phyloP scores from a whole-genome alignment of 2,888 invertebrate genomes.

The Drosophila cognata region DNA sequence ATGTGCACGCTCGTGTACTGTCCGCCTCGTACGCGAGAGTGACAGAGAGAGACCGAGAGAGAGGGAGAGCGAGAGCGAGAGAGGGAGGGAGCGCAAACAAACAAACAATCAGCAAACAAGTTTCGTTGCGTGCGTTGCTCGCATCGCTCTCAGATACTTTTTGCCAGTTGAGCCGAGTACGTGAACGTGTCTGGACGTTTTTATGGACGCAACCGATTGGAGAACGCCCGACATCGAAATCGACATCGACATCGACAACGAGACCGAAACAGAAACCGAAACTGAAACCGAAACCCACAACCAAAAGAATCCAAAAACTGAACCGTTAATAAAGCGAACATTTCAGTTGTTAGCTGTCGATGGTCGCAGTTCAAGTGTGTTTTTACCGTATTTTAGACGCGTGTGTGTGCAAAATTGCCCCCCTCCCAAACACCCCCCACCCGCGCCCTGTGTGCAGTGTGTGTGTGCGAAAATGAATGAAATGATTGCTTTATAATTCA shows the following conservation, averaged over 20 bases:
- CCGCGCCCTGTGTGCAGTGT: constrained; percentile 22
- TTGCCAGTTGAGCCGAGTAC: constrained; percentile 76
- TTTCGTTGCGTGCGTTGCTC: constrained; percentile 54
- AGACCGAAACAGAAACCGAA: constrained; percentile 14
- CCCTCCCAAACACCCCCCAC: neutral
- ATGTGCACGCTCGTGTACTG: constrained; percentile 16
- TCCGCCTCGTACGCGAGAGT: constrained; percentile 12
- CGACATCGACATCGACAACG: constrained; percentile 10
- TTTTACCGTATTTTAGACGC: constrained; percentile 17
- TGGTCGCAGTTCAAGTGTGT: constrained; percentile 15
- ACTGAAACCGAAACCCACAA: constrained; percentile 3
- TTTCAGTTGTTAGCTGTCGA: constrained; percentile 5
- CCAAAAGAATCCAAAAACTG: constrained; percentile 11
- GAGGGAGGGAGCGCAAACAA: constrained; percentile 18
- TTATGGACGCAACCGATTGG: constrained; percentile 40
- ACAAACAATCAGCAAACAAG: constrained; percentile 53
- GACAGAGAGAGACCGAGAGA: neutral
- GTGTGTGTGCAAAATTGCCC: constrained; percentile 30
- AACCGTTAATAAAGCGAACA: constrained; percentile 27
- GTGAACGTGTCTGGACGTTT: constrained; percentile 69
- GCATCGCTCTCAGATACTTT: constrained; percentile 59
- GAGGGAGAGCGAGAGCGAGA: constrained; percentile 12
- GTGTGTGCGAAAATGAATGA: constrained; percentile 57
- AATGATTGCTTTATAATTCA: constrained; percentile 46
- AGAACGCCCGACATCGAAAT: constrained; percentile 12